phyloP scores from a whole-genome alignment of 2,888 invertebrate species.

The Cryptocheilus praepositus region DNA sequence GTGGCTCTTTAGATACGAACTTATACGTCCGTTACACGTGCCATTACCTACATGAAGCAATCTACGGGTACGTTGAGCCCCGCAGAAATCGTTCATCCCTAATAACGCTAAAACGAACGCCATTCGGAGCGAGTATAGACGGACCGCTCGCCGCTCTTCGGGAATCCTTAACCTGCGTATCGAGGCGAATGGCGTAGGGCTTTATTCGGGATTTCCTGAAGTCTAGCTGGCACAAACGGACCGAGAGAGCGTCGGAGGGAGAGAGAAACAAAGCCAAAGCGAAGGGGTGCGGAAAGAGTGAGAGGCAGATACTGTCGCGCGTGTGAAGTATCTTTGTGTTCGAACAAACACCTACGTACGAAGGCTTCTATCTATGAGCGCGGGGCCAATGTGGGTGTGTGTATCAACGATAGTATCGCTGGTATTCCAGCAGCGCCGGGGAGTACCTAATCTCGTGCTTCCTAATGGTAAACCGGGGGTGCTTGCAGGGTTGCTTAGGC shows the following conservation, averaged over 20 bases:
- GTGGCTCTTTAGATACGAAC: too few species aligned
- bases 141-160: constrained; percentile 22
- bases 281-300: neutral
- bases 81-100: too few species aligned
- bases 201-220: constrained; percentile 47
- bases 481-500: constrained; percentile 55
- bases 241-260: too few species aligned
- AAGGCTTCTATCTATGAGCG: neutral
- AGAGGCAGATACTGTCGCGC: constrained; percentile 8
- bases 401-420: constrained; percentile 33
- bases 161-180: constrained; percentile 25
- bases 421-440: constrained; percentile 31
- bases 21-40: too few species aligned
- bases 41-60: too few species aligned
- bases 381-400: constrained; percentile 5
- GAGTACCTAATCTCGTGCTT: constrained; percentile 63
- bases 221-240: constrained; percentile 4
- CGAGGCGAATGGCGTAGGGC: constrained; percentile 22
- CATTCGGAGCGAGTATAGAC: too few species aligned
- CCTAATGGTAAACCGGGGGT: constrained; percentile 66
- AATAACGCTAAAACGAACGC: too few species aligned
- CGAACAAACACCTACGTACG: neutral
- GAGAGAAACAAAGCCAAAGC: neutral
- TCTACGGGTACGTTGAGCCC: too few species aligned
- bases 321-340: constrained; percentile 6